These are phyloP conservation scores for Ascaphus truei DNA, from an alignment of 2,113 vertebrate species.

Conservation along the genomic window DNA sequence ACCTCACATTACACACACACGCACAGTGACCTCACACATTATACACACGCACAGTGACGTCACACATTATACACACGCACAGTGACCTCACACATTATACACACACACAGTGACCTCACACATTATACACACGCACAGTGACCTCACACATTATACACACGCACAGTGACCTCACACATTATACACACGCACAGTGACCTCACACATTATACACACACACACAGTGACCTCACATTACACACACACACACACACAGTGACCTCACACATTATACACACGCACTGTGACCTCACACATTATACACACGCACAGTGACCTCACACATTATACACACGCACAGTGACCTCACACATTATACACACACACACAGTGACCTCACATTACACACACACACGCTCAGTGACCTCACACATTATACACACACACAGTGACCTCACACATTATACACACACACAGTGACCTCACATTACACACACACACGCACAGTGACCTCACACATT, in stretches of 20 bases:
- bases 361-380: neutral
- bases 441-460: neutral
- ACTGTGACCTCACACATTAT: neutral
- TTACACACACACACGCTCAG: neutral
- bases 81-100: neutral
- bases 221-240: neutral
- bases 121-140: slow-evolving; percentile 82
- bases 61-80: neutral
- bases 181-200: neutral
- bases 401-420: slow-evolving; percentile 55
- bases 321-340: slow-evolving; percentile 85
- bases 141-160: too few relatives aligned
- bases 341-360: too few relatives aligned
- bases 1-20: neutral
- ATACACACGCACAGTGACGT: slow-evolving; percentile 82
- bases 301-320: slow-evolving; percentile 37
- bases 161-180: neutral
- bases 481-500: neutral
- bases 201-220: slow-evolving; percentile 59
- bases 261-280: slow-evolving; percentile 55
- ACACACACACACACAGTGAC: neutral
- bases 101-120: slow-evolving; percentile 54
- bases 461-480: slow-evolving; percentile 61
- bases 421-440: neutral
- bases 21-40: slow-evolving; percentile 65